Base-by-base conservation (phyloP, 2,888 invertebrate genomes). In the Nycteola revayana region DNA sequence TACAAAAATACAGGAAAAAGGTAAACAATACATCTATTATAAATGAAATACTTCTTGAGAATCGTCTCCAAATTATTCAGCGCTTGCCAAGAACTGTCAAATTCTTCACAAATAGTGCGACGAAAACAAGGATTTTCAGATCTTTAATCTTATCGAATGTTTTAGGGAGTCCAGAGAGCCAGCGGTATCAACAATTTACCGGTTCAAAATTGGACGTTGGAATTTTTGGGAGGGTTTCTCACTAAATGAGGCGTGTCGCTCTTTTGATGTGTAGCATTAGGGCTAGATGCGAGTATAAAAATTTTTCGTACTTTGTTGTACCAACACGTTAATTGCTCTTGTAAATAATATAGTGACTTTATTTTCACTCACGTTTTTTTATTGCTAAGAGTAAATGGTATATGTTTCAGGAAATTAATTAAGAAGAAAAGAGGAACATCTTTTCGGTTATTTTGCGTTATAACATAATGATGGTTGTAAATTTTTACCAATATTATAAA, bases 191-290 rank as follows among this genome's bases (percentile, higher is more conserved):
- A 74, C 76, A 74, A 74, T 71, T 71, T 73, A 49, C 58, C 54
- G 48, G 37, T 41, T 48, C 50, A 53, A 46, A 52, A 52, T 56
- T 56, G 45, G 63, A 55, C 53, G 52, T 42, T 51, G 64, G 64
- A 67, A 70, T 75, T 69, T 68, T 60, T 62, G 53, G 48, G 49
- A 66, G 71, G 63, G 66, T 72, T 70, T 47, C 49, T 49, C 42
- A 60, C 55, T 53, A 74, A 78, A 74, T 66, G 69, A 70, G 56
- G 49, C 56, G 72, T 77, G 68, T 78, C 77, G 63, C 66, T 65
- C 62, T 67, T 69, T 66, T 71, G 63, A 63, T 65, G 67, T 60
- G 61, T 50, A 65, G 75, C 75, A 60, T 60, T 73, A 69, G 64
- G 65, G 66, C 54, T 57, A 60, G 60, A 60, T 62, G 62, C 47